phyloP scores from a whole-genome alignment of 1,140 invertebrate species.

The Drosophila virilis region DNA sequence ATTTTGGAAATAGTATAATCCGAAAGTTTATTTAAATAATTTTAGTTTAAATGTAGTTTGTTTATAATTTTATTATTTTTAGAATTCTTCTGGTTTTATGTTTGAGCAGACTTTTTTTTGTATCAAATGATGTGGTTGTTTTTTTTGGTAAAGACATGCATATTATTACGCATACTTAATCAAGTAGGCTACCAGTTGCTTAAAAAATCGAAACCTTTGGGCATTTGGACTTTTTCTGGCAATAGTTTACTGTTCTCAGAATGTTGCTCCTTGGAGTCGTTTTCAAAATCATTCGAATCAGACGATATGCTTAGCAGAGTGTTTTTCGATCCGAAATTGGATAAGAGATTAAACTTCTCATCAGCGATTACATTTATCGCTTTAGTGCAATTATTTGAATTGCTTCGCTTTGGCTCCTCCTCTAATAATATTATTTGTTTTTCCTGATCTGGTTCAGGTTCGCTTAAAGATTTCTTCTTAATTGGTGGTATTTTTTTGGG shows the following conservation, averaged over 20 bases:
- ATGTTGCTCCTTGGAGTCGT: slow-evolving; percentile 42
- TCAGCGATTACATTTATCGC: not conserved
- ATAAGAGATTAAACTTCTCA: slow-evolving; percentile 30
- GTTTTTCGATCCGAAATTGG: slow-evolving; percentile 27
- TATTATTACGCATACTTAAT: slow-evolving; percentile 6
- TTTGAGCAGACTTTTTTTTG: not conserved
- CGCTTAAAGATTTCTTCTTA: not conserved
- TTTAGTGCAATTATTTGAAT: slow-evolving; percentile 1
- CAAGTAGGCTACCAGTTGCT: slow-evolving; percentile 69
- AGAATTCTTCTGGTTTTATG: too few relatives aligned
- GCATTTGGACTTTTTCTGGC: slow-evolving; percentile 54
- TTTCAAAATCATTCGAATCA: slow-evolving; percentile 49
- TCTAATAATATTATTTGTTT: slow-evolving; percentile 6
- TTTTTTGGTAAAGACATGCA: slow-evolving; percentile 14
- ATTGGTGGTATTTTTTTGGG: slow-evolving; percentile 5
- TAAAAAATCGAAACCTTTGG: slow-evolving; percentile 77
- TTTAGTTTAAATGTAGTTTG: too few relatives aligned
- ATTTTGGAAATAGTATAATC: too few relatives aligned
- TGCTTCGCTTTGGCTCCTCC: not conserved
- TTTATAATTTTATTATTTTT: too few relatives aligned
- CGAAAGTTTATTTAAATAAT: too few relatives aligned
- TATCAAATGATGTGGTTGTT: too few relatives aligned
- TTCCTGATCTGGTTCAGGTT: not conserved
- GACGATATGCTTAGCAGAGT: slow-evolving; percentile 24
- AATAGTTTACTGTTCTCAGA: slow-evolving; percentile 57